Evolutionary conservation across 2,797 vertebrate species (phyloP), one percentile per base, ranked within the genome.

Genomic region (Ateles fusciceps): DNA sequence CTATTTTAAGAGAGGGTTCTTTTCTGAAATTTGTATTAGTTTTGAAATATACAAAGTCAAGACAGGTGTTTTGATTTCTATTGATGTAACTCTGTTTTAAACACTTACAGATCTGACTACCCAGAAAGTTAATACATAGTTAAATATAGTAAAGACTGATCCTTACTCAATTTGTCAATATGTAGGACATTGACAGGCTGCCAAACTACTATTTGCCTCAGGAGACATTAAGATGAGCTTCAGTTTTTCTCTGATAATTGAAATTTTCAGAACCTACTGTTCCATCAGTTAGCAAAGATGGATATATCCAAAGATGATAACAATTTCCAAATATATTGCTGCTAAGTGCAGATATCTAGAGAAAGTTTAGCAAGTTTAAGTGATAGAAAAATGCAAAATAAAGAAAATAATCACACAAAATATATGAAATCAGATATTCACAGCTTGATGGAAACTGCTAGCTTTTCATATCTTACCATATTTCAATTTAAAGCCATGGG

Each of bases 161-260:
- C 55, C 42, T 94, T 46, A 48, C 50, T 75, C 68, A 90, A 44
- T 57, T 91, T 97, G 87, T 88, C 91, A 88, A 75, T 95, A 72
- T n/a, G 33, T 59, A 75, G 61, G 46, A 80, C 57, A 85, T 4
- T 81, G 93, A 78, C 50, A 94, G 52, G 8, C 85, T 96, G 55
- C 91, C 89, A 92, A 84, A 88, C 50, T 72, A 3, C 19, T 39
- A 13, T 21, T 42, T 26, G 46, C 52, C 90, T 96, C 85, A 61
- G 57, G 92, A 95, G 61, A 88, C 12, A 68, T 52, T 93, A 61
- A 57, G 36, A 81, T 74, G 72, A 88, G 48, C 72, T 92, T 95
- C 94, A 93, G 44, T 94, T 97, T 91, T 95, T 94, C 94, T 89
- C 85, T 78, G 72, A 89, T 95, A 96, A 95, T 97, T 97, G 89